These are phyloP conservation scores for Saccostrea glomerata DNA, from an alignment of 1,140 invertebrate genomes.

Conservation along the genomic window DNA sequence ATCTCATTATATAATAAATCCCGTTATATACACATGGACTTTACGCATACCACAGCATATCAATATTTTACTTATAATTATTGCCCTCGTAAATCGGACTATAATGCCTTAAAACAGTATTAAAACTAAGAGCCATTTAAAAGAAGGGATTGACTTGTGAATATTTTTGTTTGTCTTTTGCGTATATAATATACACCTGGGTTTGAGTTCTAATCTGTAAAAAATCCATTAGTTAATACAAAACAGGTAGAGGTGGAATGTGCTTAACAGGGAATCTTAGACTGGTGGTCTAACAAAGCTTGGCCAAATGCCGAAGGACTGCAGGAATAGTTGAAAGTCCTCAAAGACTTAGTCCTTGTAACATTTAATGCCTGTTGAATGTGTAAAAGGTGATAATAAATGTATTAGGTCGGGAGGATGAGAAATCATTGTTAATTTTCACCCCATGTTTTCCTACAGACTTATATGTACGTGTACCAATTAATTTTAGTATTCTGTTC, in stretches of 20 bases:
- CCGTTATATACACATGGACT: background rate
- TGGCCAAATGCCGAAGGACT: background rate
- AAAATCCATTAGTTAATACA: slow-evolving; percentile 28
- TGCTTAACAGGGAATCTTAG: background rate
- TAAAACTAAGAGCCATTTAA: slow-evolving; percentile 9
- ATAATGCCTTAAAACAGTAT: background rate
- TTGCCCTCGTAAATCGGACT: background rate
- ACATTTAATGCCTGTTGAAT: background rate
- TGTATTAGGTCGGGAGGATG: background rate
- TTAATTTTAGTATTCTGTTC: too few relatives aligned
- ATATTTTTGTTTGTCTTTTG: slow-evolving; percentile 24
- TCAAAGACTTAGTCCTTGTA: background rate
- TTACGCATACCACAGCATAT: background rate
- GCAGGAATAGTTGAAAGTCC: slow-evolving; percentile 10
- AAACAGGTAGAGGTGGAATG: slow-evolving; percentile 15
- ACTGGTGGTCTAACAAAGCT: slow-evolving; percentile 25
- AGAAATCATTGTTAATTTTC: background rate
- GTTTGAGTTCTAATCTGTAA: slow-evolving; percentile 3
- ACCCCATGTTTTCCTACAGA: background rate
- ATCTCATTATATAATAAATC: background rate
- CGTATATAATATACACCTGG: background rate
- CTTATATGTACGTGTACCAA: too few relatives aligned
- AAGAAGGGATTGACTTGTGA: slow-evolving; percentile 23
- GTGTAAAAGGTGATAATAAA: background rate
- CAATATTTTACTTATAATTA: slow-evolving; percentile 23